A percentile compares a stretch with the other conserved stretches of the same genome.
Evolutionary conservation across 2,797 vertebrate species (phyloP).

Genomic region (Synaphobranchus kaupii): DNA sequence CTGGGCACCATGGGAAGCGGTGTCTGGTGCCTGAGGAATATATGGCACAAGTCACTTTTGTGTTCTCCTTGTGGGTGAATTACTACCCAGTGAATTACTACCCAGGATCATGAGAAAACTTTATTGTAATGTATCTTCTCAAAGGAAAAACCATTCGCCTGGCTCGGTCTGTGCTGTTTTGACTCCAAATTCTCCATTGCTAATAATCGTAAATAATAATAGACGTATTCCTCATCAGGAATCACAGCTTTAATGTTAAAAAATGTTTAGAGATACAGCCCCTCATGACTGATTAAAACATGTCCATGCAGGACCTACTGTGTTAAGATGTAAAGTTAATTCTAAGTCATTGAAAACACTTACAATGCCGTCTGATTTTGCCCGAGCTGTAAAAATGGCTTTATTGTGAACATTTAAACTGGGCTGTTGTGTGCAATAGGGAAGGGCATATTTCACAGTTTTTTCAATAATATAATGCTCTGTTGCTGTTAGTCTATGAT

Average conservation of each 20-base stretch:
- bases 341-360: neutral
- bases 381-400: neutral
- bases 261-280: neutral
- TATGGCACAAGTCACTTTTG: neutral
- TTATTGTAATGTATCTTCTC: neutral
- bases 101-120: neutral
- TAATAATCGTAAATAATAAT: neutral
- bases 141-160: constrained; percentile 6
- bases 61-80: neutral
- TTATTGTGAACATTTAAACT: neutral
- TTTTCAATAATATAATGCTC: neutral
- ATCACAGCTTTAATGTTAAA: neutral
- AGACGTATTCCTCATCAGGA: neutral
- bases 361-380: neutral
- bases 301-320: neutral
- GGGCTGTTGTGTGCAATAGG: neutral
- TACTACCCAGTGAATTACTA: no score
- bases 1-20: neutral
- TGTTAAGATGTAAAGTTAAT: neutral
- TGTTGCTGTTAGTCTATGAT: neutral
- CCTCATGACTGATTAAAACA: neutral
- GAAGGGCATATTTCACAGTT: neutral
- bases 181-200: neutral
- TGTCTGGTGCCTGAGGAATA: neutral
- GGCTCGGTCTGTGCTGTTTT: neutral